Evolutionary conservation across 1,140 invertebrate species (phyloP).

Genomic region (Philotrypesis tridentata): DNA sequence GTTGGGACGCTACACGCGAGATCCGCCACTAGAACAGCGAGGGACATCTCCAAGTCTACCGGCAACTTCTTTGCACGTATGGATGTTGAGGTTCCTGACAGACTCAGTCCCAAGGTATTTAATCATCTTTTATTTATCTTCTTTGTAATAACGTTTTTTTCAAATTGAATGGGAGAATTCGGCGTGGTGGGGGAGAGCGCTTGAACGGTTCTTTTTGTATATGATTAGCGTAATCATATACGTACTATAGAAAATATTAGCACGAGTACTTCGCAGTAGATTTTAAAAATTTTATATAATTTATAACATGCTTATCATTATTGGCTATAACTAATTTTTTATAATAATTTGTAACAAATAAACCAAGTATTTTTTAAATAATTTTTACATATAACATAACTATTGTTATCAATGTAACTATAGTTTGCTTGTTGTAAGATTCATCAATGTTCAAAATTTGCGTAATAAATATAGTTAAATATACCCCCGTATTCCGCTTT

Average conservation of each 20-base stretch:
- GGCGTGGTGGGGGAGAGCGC: not conserved
- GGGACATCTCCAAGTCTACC: slow-evolving; percentile 20
- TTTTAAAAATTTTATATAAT: not conserved
- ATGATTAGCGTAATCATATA: not conserved
- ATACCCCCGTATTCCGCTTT: not conserved
- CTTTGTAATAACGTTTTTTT: not conserved
- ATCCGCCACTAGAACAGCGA: not conserved
- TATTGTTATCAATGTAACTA: too few relatives aligned
- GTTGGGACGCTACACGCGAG: slow-evolving; percentile 35
- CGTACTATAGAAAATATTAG: not conserved
- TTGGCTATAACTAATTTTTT: not conserved
- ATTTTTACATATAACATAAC: too few relatives aligned
- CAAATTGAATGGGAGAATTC: not conserved
- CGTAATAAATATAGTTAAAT: too few relatives aligned
- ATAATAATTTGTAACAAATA: too few relatives aligned
- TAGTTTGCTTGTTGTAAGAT: not conserved
- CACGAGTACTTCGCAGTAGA: not conserved
- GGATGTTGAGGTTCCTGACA: slow-evolving; percentile 56
- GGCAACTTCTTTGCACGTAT: slow-evolving; percentile 16
- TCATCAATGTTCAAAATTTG: not conserved
- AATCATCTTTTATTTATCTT: not conserved
- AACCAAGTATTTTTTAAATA: too few relatives aligned
- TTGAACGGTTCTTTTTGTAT: not conserved
- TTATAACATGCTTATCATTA: not conserved
- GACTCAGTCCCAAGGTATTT: slow-evolving; percentile 75